These are phyloP conservation scores for Ciconia stormi DNA, from an alignment of 2,113 vertebrate genomes.

Conservation along the genomic window DNA sequence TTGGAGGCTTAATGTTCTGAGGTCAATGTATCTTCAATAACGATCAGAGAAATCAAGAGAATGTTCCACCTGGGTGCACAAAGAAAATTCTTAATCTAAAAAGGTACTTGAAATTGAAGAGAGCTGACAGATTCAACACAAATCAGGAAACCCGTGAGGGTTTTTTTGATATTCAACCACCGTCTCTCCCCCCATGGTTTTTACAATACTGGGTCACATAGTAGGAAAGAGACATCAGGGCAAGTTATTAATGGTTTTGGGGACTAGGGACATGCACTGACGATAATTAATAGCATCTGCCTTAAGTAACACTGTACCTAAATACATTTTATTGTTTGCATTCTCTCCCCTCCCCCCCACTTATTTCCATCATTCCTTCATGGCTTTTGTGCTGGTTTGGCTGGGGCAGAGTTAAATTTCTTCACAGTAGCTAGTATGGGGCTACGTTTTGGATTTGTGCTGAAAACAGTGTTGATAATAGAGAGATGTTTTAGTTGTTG, in stretches of 20 bases:
- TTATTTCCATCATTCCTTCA: background rate
- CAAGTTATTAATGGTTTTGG: background rate
- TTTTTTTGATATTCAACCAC: background rate
- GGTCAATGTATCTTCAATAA: background rate
- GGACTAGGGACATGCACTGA: background rate
- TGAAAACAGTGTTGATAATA: background rate
- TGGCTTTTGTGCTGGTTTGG: background rate
- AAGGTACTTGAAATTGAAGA: background rate
- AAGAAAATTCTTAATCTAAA: background rate
- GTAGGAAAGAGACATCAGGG: background rate
- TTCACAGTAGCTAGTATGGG: background rate
- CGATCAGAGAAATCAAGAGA: background rate
- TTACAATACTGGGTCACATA: background rate
- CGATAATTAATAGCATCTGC: background rate
- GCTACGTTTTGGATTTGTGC: background rate
- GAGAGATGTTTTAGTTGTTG: background rate
- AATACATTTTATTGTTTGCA: background rate
- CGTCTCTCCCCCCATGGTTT: accelerated
- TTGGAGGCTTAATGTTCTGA: background rate
- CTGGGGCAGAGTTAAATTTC: background rate
- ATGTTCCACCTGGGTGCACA: background rate
- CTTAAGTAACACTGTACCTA: background rate
- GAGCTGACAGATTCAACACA: background rate
- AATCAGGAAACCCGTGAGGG: background rate
- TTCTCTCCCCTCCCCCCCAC: background rate